phyloP scores from a whole-genome alignment of 2,113 vertebrate genomes.

The Macquaria australasica region DNA sequence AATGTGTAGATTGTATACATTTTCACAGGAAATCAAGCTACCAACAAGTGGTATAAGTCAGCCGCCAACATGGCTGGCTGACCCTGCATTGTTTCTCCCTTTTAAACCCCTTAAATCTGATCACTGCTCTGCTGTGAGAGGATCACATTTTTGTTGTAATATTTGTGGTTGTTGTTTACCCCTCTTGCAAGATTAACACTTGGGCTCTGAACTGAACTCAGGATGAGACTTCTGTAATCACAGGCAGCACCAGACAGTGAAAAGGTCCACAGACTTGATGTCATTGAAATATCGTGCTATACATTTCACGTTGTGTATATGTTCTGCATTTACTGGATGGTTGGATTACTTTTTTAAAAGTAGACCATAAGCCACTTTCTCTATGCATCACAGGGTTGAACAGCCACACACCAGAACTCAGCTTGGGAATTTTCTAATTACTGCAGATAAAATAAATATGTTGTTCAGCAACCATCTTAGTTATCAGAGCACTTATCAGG shows the following conservation, averaged over 20 bases:
- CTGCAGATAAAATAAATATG: not conserved
- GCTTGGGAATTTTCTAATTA: conserved; percentile 18
- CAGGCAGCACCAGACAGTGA: not conserved
- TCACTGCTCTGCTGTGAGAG: not conserved
- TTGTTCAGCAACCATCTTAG: not conserved
- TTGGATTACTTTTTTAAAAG: conserved; percentile 9
- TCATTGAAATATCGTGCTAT: not conserved
- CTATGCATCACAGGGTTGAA: not conserved
- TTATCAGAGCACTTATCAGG: not conserved
- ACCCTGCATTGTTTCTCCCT: not conserved
- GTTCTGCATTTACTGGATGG: not conserved
- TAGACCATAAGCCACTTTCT: not conserved
- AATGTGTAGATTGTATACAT: not conserved
- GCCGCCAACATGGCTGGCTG: not conserved
- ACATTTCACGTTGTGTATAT: not conserved
- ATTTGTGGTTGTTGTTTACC: conserved; percentile 3
- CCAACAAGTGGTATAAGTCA: not conserved
- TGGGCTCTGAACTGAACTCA: not conserved
- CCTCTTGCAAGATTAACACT: not conserved
- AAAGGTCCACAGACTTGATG: not conserved
- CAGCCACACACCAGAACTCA: not conserved
- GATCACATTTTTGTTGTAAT: not conserved
- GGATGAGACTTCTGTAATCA: not conserved
- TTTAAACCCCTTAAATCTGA: not conserved
- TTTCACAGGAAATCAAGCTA: not conserved